phyloP scores from a whole-genome alignment of 2,797 vertebrate species.

The Lophotriccus pileatus region DNA sequence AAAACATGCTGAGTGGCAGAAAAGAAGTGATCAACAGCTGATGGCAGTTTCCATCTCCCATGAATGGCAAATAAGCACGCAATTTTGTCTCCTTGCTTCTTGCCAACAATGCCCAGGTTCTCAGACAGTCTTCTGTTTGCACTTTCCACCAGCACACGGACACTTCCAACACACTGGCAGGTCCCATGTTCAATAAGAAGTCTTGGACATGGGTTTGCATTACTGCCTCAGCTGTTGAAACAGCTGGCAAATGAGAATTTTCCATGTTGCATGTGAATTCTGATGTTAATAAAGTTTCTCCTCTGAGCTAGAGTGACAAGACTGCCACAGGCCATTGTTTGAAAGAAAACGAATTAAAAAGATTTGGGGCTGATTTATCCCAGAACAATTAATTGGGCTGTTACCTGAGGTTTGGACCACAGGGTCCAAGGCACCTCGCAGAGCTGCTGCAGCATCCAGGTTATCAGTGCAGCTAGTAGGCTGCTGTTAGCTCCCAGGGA shows the following conservation, averaged over 20 bases:
- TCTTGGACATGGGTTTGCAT: not conserved
- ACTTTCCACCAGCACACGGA: not conserved
- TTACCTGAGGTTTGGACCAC: not conserved
- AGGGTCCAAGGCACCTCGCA: not conserved
- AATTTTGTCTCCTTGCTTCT: not conserved
- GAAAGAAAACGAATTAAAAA: not conserved
- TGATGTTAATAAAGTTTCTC: not conserved
- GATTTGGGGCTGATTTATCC: not conserved
- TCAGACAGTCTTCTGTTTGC: not conserved
- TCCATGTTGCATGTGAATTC: not conserved
- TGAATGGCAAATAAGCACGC: not conserved
- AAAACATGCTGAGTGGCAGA: not conserved
- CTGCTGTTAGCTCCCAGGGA: not conserved
- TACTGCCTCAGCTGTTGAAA: not conserved
- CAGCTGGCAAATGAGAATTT: not conserved
- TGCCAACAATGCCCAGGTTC: not conserved
- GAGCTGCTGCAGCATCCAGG: rapidly evolving
- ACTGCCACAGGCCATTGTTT: not conserved
- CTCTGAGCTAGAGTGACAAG: not conserved
- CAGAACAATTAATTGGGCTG: not conserved
- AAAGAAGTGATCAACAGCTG: not conserved
- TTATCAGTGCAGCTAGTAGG: not conserved
- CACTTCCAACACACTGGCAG: rapidly evolving
- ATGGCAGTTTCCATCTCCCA: not conserved
- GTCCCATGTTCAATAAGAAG: not conserved